Evolutionary conservation across 2,888 invertebrate genomes (phyloP), one percentile per base, ranked within the genome.

Genomic region (Argyresthia albistria): DNA sequence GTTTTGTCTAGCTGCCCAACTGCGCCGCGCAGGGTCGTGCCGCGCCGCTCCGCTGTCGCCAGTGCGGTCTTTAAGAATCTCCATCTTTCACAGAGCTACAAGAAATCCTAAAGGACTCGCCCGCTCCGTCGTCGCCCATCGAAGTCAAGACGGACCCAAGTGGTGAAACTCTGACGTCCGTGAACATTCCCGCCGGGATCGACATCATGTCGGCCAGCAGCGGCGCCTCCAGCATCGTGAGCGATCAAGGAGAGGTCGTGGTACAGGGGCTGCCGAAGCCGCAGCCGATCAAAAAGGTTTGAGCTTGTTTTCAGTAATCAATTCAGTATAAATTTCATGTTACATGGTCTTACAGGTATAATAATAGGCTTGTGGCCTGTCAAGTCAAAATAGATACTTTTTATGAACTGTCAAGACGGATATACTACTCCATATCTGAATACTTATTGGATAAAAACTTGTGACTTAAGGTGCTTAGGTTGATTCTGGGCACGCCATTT

Each of bases 251-350:
- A 0, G 71, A 71, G 52, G 58, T 64, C 0, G 61, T 70, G 1
- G 71, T 73, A 4, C 70, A 62, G 35, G 66, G 68, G 0, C 59
- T 73, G 35, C 66, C 71, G 0, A 72, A 65, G 46, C 66, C 68
- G 0, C 57, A 62, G 0, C 63, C 62, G 0, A 57, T 55, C 0
- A 73, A 66, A 52, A 56, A 56, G 39, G 71, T 63, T 45, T 8
- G 12, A 2, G 12, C 45, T 8, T 39, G 9, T 8, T 6, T 3
- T 39, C n/a, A n/a, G n/a, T n/a, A n/a, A n/a, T n/a, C n/a, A n/a
- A n/a, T n/a, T n/a, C n/a, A n/a, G n/a, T n/a, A n/a, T n/a, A n/a
- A n/a, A n/a, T n/a, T n/a, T n/a, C n/a, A n/a, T n/a, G n/a, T n/a
- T n/a, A n/a, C n/a, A n/a, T n/a, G n/a, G n/a, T n/a, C n/a, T n/a